Base-by-base conservation (phyloP, 2,113 vertebrate genomes). In the Aplodontia rufa region DNA sequence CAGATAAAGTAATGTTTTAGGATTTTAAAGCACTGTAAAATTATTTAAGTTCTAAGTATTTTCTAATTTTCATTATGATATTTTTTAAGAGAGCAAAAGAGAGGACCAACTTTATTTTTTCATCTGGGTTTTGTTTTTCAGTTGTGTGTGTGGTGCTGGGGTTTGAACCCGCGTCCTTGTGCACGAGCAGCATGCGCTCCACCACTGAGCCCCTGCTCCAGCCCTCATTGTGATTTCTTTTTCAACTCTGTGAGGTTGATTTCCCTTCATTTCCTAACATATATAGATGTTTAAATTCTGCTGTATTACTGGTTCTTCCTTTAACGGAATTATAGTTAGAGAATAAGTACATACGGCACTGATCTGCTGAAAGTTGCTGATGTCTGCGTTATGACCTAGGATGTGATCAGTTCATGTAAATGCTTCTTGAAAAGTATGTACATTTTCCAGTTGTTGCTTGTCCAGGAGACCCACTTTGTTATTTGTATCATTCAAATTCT, bases 31-130 rank as follows among this genome's bases (percentile, higher is more conserved):
- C 55, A 55, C 35, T 78, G 4, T 83, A 69, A 42, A 84, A 93
- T 66, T 93, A 40, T 72, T 76, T 37, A 72, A 81, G 45, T 60
- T 93, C n/a, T 90, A 62, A 94, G 37, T 91, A 12, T 79, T 88
- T 94, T 82, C n/a, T 32, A 6, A 55, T 76, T 94, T 84, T 76
- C 12, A 16, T 84, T 66, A 26, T 82, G 45, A n/a, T n/a, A n/a
- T n/a, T n/a, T n/a, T n/a, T n/a, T n/a, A n/a, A n/a, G n/a, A n/a
- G n/a, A n/a, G n/a, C n/a, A n/a, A n/a, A n/a, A n/a, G n/a, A n/a
- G n/a, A n/a, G n/a, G n/a, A n/a, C n/a, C n/a, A n/a, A n/a, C n/a
- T n/a, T n/a, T n/a, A n/a, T n/a, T n/a, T n/a, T n/a, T n/a, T n/a
- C n/a, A n/a, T n/a, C n/a, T n/a, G n/a, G n/a, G n/a, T n/a, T n/a